Conservation (phyloP, 2,888 invertebrate genomes). For the Acleris sparsana region DNA sequence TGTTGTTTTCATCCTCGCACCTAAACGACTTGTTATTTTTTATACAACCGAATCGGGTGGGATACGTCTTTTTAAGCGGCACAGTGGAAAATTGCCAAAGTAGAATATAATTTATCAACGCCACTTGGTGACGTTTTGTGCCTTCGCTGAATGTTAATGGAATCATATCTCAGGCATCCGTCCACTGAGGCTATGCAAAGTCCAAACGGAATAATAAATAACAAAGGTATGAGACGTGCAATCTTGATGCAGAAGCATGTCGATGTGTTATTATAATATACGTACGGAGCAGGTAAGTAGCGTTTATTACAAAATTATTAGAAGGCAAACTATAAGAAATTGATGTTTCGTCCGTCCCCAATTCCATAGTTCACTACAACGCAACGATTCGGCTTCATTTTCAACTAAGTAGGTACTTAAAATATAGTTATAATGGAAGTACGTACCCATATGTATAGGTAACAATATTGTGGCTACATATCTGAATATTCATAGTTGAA, state of each 20-base stretch:
- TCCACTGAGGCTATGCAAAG: conserved; percentile 42
- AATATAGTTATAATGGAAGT: no score
- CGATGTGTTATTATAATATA: no score
- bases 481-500: no score
- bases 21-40: conserved; percentile 23
- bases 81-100: conserved; percentile 70
- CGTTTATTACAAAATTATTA: no score
- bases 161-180: conserved; percentile 48
- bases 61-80: conserved; percentile 38
- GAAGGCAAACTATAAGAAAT: no score
- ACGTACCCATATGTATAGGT: no score
- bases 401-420: no score
- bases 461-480: no score
- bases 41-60: conserved; percentile 22
- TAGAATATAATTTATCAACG: conserved; percentile 66
- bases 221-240: conserved; percentile 10
- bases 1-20: conserved; percentile 5
- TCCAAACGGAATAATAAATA: conserved; percentile 38
- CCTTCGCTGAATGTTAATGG: conserved; percentile 61
- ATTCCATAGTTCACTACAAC: no score
- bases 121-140: conserved; percentile 61
- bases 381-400: no score
- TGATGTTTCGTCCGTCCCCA: no score
- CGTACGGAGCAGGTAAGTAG: no score
- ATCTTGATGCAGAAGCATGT: conserved; percentile 9